phyloP scores from a whole-genome alignment of 2,797 vertebrate genomes.

The Diglossa cyanea region DNA sequence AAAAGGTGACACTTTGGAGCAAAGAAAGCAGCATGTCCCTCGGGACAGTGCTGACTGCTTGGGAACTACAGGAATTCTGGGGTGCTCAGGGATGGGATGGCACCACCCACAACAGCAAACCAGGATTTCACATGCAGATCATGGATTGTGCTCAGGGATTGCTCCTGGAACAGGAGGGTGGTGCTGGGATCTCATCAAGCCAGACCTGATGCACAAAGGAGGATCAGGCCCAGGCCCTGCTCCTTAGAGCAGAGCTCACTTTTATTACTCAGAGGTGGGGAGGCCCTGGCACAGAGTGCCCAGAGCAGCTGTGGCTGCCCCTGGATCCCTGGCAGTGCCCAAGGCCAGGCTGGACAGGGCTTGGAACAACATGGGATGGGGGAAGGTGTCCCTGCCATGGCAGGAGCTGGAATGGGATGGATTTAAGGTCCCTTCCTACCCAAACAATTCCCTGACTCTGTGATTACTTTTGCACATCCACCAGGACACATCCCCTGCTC shows the following conservation, averaged over 20 bases:
- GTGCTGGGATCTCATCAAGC: neutral
- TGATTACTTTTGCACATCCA: no score
- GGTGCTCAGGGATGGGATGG: neutral
- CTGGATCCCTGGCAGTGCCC: neutral
- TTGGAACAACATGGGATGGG: neutral
- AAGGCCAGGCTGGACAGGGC: neutral
- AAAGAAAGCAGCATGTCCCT: neutral
- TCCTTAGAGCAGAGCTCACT: neutral
- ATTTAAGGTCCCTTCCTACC: no score
- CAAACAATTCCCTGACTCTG: no score
- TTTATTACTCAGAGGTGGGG: rapidly evolving
- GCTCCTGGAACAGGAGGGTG: rapidly evolving
- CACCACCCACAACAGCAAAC: neutral
- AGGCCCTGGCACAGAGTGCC: neutral
- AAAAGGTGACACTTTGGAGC: neutral
- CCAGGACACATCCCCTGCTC: no score
- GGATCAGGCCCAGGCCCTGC: neutral
- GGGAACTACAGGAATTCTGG: neutral
- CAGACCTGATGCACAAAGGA: neutral
- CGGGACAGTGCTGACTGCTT: neutral
- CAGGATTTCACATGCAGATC: neutral
- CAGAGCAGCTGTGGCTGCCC: neutral
- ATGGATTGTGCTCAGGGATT: neutral
- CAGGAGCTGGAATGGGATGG: no score
- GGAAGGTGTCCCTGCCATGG: no score